Conservation (phyloP, 2,888 invertebrate genomes). For the Ceraclea dissimilis region DNA sequence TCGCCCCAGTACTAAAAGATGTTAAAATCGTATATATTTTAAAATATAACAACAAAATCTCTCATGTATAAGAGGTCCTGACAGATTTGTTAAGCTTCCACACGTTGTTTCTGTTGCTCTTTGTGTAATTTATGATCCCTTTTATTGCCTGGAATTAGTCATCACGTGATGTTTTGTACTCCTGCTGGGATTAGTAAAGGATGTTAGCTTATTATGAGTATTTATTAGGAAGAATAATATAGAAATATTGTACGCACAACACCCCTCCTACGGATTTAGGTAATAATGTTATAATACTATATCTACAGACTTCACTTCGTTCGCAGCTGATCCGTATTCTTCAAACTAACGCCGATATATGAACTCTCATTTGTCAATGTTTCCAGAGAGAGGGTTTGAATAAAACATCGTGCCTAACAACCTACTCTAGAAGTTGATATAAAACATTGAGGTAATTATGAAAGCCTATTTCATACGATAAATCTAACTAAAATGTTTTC, state of each 20-base stretch:
- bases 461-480: too few relatives aligned
- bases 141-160: slow-evolving; percentile 23
- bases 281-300: background rate
- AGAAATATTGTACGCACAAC: background rate
- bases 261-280: background rate
- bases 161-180: slow-evolving; percentile 23
- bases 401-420: too few relatives aligned
- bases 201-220: slow-evolving; percentile 1
- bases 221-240: background rate
- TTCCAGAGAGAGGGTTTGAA: background rate
- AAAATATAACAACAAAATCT: background rate
- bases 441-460: too few relatives aligned
- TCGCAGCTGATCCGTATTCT: slow-evolving; percentile 1
- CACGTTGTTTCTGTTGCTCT: slow-evolving; percentile 13
- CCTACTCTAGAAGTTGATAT: too few relatives aligned
- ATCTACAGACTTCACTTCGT: too few relatives aligned
- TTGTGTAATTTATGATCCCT: slow-evolving; percentile 20
- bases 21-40: background rate
- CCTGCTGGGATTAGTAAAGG: slow-evolving; percentile 20
- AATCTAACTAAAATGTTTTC: too few relatives aligned
- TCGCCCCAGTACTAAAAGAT: too few relatives aligned
- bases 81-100: slow-evolving; percentile 18
- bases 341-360: background rate
- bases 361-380: slow-evolving; percentile 3
- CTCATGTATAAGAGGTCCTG: slow-evolving; percentile 5